Evolutionary conservation across 2,888 invertebrate genomes (phyloP), one percentile per base, ranked within the genome.

Genomic region (Phalangium opilio): DNA sequence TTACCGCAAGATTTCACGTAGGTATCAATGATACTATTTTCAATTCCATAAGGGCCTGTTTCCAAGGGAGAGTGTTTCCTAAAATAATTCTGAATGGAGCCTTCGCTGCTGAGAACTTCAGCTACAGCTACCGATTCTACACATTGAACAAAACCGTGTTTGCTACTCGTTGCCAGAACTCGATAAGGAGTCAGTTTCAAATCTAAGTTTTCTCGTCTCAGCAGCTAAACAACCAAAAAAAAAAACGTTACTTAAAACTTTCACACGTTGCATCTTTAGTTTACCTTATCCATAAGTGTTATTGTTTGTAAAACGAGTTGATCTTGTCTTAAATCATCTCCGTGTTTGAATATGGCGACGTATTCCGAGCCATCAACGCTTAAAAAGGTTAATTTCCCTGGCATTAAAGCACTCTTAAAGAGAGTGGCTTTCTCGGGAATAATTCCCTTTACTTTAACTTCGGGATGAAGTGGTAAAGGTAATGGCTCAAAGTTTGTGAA

Each of bases 231-330:
- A 36, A 42, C 36, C 45, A 39, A 18, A 43, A 36, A 56, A 47
- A 36, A 36, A n/a, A n/a, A n/a, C n/a, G n/a, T n/a, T n/a, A n/a
- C n/a, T n/a, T n/a, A n/a, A n/a, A n/a, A n/a, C n/a, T n/a, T n/a
- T n/a, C n/a, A n/a, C n/a, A n/a, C n/a, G n/a, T n/a, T n/a, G n/a
- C n/a, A n/a, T n/a, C n/a, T n/a, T n/a, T n/a, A n/a, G n/a, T 11
- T 47, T 55, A 69, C 68, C 61, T 64, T 89, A 65, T 99, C 98
- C 93, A 99, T 98, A 12, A 99, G 70, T 0, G 90, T 87, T 36
- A 99, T 95, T 75, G 96, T 96, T 70, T 98, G 96, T 41, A 98
- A 70, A 51, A 98, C 87, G 1, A 98, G 73, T 66, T 98, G 96
- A 70, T 98, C 96, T 69, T 98, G 96, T 2, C 98, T 73, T 44